A percentile compares a stretch with the other conserved stretches of the same genome.
Conservation (phyloP, 2,888 invertebrate genomes). For the Oegoconia quadripuncta region DNA sequence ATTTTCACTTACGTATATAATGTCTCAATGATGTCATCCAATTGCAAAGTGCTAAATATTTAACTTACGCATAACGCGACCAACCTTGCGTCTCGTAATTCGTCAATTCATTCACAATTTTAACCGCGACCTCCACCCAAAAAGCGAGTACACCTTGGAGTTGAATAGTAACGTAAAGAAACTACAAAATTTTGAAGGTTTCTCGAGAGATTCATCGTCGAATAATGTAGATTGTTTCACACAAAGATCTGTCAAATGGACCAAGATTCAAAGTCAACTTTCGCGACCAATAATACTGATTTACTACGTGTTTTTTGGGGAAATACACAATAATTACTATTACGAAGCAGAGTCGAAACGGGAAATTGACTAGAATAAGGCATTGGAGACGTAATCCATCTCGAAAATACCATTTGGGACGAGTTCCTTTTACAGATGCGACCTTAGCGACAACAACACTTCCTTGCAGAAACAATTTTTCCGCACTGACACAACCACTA, state of each 20-base stretch:
- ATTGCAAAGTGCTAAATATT: no score
- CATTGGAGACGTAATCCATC: constrained; percentile 42
- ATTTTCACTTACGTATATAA: no score
- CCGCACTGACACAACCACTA: constrained; percentile 43
- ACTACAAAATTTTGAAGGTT: no score
- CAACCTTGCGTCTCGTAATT: no score
- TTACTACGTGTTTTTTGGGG: background rate
- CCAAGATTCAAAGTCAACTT: constrained; percentile 12
- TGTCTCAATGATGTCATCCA: no score
- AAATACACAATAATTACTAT: background rate
- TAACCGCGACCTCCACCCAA: no score
- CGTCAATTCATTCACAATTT: no score
- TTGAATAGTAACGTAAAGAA: no score
- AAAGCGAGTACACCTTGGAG: no score
- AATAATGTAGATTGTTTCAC: background rate
- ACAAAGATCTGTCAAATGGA: constrained; percentile 8
- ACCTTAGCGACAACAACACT: constrained; percentile 62
- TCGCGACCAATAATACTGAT: background rate
- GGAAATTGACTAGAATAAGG: constrained; percentile 36
- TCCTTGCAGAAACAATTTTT: constrained; percentile 41
- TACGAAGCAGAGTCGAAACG: background rate
- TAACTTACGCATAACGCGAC: no score
- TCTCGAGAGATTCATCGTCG: background rate
- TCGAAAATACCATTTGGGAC: constrained; percentile 56
- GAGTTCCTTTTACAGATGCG: constrained; percentile 45